These are phyloP conservation scores for Chouioia cunea DNA, from an alignment of 2,888 invertebrate genomes.

Conservation along the genomic window DNA sequence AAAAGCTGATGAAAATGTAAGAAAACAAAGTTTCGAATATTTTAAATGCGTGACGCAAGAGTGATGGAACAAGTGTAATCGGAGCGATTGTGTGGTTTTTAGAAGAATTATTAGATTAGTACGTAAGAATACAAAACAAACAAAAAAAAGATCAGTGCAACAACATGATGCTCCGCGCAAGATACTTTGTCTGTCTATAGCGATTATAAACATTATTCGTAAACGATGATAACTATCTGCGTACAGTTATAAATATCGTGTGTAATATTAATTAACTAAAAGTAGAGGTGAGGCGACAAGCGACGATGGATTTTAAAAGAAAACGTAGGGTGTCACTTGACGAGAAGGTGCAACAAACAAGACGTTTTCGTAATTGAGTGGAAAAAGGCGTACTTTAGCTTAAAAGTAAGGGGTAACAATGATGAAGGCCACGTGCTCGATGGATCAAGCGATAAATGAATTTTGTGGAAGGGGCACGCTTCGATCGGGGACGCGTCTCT, in stretches of 20 bases:
- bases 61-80: conserved; percentile 5
- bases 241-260: conserved; percentile 66
- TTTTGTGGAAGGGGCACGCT: conserved; percentile 13
- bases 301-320: no score
- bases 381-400: conserved; percentile 45
- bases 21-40: conserved; percentile 43
- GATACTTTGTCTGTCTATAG: conserved; percentile 62
- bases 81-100: conserved; percentile 37
- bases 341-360: not conserved
- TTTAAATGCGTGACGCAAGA: conserved; percentile 45
- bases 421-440: not conserved
- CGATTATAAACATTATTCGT: conserved; percentile 64
- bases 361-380: conserved; percentile 28
- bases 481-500: conserved; percentile 60
- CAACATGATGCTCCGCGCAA: conserved; percentile 47
- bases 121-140: conserved; percentile 21
- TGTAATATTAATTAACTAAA: conserved; percentile 66
- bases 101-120: conserved; percentile 26
- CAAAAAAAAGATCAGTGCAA: conserved; percentile 46
- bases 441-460: conserved; percentile 50
- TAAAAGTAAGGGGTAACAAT: conserved; percentile 42
- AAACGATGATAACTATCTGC: conserved; percentile 63
- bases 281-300: conserved; percentile 52
- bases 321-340: no score
- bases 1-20: conserved; percentile 21